Percentiles rank a stretch among this genome's conserved stretches.
Conservation (phyloP, 2,888 invertebrate species). For the Crematogaster levior region DNA sequence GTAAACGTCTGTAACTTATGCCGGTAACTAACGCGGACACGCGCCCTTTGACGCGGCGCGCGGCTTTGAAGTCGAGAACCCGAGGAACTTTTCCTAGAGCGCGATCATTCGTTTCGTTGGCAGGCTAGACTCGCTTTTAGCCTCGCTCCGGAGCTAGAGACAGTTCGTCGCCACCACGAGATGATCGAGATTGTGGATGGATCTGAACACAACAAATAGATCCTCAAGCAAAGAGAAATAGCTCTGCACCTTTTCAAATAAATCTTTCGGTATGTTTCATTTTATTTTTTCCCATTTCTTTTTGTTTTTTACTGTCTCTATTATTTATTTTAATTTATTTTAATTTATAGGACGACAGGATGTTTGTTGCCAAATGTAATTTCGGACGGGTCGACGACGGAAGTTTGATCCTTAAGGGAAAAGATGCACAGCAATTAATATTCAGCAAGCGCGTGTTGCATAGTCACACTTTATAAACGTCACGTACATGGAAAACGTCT, state of each 20-base stretch:
- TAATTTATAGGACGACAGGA: neutral
- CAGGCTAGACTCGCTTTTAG: slow-evolving; percentile 63
- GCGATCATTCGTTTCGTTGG: slow-evolving; percentile 66
- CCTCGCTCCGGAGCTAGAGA: neutral
- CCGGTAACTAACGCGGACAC: slow-evolving; percentile 51
- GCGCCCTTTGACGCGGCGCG: slow-evolving; percentile 55
- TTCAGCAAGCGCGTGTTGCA: slow-evolving; percentile 57
- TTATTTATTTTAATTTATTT: neutral
- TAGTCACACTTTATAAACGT: slow-evolving; percentile 63
- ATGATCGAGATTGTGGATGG: slow-evolving; percentile 1
- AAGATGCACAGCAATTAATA: slow-evolving; percentile 58
- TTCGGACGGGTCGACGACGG: neutral
- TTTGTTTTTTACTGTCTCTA: neutral
- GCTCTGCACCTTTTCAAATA: neutral
- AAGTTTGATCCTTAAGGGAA: slow-evolving; percentile 22
- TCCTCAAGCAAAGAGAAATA: slow-evolving; percentile 23
- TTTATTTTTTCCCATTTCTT: neutral
- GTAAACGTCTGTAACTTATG: slow-evolving; percentile 59
- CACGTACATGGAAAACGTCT: slow-evolving; percentile 70
- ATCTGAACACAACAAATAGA: slow-evolving; percentile 34
- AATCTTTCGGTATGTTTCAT: neutral
- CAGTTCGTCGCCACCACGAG: slow-evolving; percentile 28
- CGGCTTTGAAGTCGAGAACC: slow-evolving; percentile 61
- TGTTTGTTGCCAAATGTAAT: neutral
- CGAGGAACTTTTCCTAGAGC: slow-evolving; percentile 41